Conservation (phyloP, 2,888 invertebrate genomes). For the Latheticus oryzae region DNA sequence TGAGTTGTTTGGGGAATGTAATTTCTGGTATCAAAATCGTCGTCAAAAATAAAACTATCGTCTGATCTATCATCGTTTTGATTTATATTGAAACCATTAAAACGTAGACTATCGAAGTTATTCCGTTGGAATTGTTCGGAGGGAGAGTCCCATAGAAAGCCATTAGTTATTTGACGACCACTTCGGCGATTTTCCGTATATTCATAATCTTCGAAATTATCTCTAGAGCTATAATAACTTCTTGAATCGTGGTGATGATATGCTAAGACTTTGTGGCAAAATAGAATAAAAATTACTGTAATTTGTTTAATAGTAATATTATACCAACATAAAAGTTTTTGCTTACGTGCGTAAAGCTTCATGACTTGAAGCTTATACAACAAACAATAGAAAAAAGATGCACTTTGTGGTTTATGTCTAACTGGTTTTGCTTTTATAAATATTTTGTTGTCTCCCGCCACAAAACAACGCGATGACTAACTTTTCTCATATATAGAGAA, state of each 20-base stretch:
- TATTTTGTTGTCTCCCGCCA: constrained; percentile 12
- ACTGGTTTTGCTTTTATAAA: constrained; percentile 29
- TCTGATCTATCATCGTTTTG: neutral
- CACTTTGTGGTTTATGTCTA: no score
- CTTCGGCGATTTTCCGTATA: no score
- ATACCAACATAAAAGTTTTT: neutral
- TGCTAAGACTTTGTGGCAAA: constrained; percentile 3
- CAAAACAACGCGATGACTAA: constrained; percentile 30
- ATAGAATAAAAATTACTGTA: constrained; percentile 5
- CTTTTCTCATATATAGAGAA: constrained; percentile 3
- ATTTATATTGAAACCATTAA: neutral
- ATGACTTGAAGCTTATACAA: neutral
- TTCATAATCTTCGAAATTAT: constrained; percentile 23
- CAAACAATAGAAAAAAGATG: constrained; percentile 15
- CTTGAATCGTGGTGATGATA: neutral
- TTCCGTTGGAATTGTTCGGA: constrained; percentile 3
- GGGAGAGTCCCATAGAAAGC: constrained; percentile 19
- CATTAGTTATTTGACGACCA: constrained; percentile 3
- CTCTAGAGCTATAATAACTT: no score
- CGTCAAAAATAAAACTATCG: constrained; percentile 30
- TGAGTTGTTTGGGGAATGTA: constrained; percentile 9
- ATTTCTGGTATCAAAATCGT: constrained; percentile 22
- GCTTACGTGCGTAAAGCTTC: constrained; percentile 1
- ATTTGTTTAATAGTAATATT: neutral
- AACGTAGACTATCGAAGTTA: constrained; percentile 5